Conservation (phyloP, 2,888 invertebrate species). For the Thera obeliscata region DNA sequence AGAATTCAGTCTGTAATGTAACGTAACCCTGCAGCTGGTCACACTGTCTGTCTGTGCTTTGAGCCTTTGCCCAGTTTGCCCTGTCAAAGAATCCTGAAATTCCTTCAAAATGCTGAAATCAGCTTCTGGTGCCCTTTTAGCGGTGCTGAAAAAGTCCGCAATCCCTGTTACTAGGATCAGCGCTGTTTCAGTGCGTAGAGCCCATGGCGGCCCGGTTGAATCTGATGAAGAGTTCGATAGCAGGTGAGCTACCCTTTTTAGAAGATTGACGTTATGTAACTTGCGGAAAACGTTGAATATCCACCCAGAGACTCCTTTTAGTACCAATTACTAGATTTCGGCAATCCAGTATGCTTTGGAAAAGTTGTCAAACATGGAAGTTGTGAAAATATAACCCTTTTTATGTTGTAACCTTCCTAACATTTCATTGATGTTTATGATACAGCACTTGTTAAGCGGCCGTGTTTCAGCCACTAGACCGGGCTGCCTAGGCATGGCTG, state of each 20-base stretch:
- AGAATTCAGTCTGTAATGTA: no score
- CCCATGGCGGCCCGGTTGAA: conserved; percentile 85
- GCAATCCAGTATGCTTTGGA: background rate
- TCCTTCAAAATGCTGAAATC: conserved; percentile 78
- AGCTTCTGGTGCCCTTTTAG: conserved; percentile 69
- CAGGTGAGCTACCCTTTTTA: conserved; percentile 74
- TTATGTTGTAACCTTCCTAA: background rate
- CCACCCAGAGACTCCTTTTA: conserved; percentile 32
- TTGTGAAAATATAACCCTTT: background rate
- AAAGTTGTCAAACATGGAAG: background rate
- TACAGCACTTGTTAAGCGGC: no score
- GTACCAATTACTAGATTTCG: background rate
- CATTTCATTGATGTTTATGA: no score
- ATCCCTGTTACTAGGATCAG: conserved; percentile 65
- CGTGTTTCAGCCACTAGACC: no score
- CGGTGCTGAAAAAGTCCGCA: conserved; percentile 72
- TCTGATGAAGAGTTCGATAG: conserved; percentile 94
- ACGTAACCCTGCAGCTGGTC: no score
- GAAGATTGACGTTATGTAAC: conserved; percentile 80
- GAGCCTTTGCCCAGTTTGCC: conserved; percentile 44
- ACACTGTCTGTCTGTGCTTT: no score
- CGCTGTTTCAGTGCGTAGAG: conserved; percentile 62
- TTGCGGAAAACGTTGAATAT: conserved; percentile 53
- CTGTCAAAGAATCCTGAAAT: conserved; percentile 64
- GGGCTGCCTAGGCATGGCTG: no score